Percentiles rank a stretch among this genome's conserved stretches.
phyloP scores from a whole-genome alignment of 1,140 invertebrate genomes.

The Drosophila erecta region DNA sequence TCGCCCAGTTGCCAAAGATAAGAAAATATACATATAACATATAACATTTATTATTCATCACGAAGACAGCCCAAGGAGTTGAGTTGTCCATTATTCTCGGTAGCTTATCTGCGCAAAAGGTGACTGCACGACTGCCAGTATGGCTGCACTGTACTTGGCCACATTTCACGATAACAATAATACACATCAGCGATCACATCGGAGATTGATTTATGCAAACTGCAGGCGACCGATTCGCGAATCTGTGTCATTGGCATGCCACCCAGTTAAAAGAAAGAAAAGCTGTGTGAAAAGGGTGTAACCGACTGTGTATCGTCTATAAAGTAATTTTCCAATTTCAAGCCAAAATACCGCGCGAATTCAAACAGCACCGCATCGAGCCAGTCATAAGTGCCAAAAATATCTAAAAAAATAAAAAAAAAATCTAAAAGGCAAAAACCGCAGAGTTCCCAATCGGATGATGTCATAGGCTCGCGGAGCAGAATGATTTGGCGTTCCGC shows the following conservation, averaged over 20 bases:
- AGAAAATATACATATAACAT: slow-evolving; percentile 10
- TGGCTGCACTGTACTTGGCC: neutral
- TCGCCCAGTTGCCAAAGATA: neutral
- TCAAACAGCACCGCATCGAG: neutral
- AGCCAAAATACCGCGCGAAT: too few species aligned
- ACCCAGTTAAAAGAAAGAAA: neutral
- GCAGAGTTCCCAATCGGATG: slow-evolving; percentile 9
- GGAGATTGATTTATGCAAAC: slow-evolving; percentile 14
- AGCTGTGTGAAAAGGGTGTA: neutral
- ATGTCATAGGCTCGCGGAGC: slow-evolving; percentile 33
- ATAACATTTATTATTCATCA: slow-evolving; percentile 37
- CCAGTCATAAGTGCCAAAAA: neutral
- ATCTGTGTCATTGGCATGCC: slow-evolving; percentile 20
- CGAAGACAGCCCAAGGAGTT: slow-evolving; percentile 30
- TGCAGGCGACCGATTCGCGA: slow-evolving; percentile 8
- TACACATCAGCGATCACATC: slow-evolving; percentile 6
- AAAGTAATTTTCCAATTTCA: too few species aligned
- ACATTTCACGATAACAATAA: neutral
- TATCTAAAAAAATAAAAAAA: neutral
- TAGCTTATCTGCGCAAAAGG: slow-evolving; percentile 19
- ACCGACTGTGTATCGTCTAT: neutral
- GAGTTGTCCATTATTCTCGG: slow-evolving; percentile 33
- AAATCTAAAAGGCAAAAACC: neutral
- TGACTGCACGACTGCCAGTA: slow-evolving; percentile 24
- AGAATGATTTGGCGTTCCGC: slow-evolving; percentile 19